Conservation (phyloP, 2,888 invertebrate genomes). For the Petrolisthes cinctipes region DNA sequence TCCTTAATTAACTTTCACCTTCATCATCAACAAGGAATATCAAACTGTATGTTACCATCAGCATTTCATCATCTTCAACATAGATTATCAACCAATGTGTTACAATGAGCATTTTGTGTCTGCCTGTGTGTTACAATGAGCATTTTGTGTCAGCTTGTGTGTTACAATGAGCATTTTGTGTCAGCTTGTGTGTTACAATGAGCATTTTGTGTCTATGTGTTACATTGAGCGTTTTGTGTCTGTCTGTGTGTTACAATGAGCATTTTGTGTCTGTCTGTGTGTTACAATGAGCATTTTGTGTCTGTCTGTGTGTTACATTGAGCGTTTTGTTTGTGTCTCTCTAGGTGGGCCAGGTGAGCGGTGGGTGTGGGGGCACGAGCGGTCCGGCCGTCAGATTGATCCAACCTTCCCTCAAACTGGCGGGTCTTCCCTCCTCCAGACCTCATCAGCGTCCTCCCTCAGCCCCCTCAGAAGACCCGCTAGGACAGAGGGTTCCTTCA, state of each 20-base stretch:
- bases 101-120: not conserved
- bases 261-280: not conserved
- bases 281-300: too few species aligned
- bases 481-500: not conserved
- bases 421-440: not conserved
- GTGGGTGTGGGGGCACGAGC: conserved; percentile 42
- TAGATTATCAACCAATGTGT: too few species aligned
- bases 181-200: too few species aligned
- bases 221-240: not conserved
- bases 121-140: not conserved
- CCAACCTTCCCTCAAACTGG: not conserved
- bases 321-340: too few species aligned
- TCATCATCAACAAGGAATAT: not conserved
- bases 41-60: too few species aligned
- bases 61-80: too few species aligned
- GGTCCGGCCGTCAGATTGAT: conserved; percentile 22
- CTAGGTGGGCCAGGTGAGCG: conserved; percentile 20
- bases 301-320: too few species aligned
- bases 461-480: conserved; percentile 12
- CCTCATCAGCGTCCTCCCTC: not conserved
- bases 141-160: not conserved
- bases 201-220: too few species aligned
- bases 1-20: too few species aligned
- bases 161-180: not conserved
- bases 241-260: not conserved